Evolutionary conservation across 2,888 invertebrate genomes (phyloP).

Genomic region (Cephus sareptanus): DNA sequence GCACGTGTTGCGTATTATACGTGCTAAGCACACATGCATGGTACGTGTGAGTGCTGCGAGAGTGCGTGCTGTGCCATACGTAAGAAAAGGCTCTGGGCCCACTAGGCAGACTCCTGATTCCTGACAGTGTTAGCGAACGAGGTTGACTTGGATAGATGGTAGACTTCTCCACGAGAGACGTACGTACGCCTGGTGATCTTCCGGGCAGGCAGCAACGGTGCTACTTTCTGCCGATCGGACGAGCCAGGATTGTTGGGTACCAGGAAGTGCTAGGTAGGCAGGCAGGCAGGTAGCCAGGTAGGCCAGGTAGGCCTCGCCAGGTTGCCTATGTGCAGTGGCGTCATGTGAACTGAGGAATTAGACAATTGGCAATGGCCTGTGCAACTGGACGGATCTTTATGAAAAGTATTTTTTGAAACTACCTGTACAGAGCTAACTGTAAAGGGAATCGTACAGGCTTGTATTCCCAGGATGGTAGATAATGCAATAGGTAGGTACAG

Average conservation of each 20-base stretch:
- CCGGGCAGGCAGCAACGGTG: slow-evolving; percentile 39
- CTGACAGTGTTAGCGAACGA: slow-evolving; percentile 56
- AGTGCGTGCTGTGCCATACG: neutral
- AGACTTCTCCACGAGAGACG: slow-evolving; percentile 57
- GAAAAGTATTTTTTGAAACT: neutral
- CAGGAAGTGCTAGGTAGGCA: slow-evolving; percentile 32
- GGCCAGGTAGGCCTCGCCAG: neutral
- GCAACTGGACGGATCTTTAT: neutral
- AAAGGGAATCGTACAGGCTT: neutral
- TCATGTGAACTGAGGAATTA: neutral
- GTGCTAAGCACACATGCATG: neutral
- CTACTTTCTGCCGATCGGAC: slow-evolving; percentile 33
- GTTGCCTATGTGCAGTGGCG: neutral
- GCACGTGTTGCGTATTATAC: neutral
- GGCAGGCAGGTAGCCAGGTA: neutral
- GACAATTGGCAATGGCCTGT: neutral
- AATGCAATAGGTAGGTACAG: neutral
- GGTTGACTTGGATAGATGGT: slow-evolving; percentile 63
- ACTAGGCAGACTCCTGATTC: slow-evolving; percentile 9
- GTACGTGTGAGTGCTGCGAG: neutral
- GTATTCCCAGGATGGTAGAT: neutral
- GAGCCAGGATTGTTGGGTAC: slow-evolving; percentile 11
- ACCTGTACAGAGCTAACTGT: neutral
- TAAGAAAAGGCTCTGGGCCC: neutral
- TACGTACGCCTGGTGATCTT: slow-evolving; percentile 51